Evolutionary conservation across 2,113 vertebrate species (phyloP).

Genomic region (Mixornis gularis): DNA sequence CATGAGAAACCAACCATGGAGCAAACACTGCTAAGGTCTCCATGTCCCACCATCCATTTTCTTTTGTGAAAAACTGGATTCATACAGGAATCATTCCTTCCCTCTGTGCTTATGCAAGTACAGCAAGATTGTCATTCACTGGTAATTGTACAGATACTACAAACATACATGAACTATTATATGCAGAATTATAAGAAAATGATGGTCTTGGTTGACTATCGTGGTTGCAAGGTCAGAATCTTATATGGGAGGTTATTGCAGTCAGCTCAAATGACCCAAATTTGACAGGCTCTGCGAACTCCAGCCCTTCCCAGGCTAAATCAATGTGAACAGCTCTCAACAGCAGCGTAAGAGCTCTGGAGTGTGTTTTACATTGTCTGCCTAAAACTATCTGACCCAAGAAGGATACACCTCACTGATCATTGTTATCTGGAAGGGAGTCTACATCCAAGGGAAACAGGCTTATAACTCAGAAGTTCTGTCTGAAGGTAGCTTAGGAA

Average conservation of each 20-base stretch:
- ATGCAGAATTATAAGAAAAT: background rate
- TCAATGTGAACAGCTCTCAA: background rate
- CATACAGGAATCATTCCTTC: background rate
- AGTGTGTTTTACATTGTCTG: background rate
- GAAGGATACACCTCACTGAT: background rate
- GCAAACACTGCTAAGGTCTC: background rate
- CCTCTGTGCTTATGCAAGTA: background rate
- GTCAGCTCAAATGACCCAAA: background rate
- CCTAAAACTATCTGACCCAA: background rate
- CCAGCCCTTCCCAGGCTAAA: background rate
- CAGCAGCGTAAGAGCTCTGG: background rate
- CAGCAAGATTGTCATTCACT: background rate
- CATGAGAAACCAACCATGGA: background rate
- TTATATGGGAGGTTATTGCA: background rate
- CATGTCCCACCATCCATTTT: background rate
- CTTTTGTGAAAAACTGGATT: background rate
- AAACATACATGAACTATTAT: background rate
- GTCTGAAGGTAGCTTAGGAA: background rate
- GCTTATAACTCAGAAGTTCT: background rate
- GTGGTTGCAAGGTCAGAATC: background rate
- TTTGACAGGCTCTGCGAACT: background rate
- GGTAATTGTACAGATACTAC: background rate
- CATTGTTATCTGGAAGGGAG: background rate
- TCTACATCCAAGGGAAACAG: background rate
- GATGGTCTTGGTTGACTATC: background rate